These are phyloP conservation scores for Pangasianodon hypophthalmus DNA, from an alignment of 2,113 vertebrate genomes.

Conservation along the genomic window DNA sequence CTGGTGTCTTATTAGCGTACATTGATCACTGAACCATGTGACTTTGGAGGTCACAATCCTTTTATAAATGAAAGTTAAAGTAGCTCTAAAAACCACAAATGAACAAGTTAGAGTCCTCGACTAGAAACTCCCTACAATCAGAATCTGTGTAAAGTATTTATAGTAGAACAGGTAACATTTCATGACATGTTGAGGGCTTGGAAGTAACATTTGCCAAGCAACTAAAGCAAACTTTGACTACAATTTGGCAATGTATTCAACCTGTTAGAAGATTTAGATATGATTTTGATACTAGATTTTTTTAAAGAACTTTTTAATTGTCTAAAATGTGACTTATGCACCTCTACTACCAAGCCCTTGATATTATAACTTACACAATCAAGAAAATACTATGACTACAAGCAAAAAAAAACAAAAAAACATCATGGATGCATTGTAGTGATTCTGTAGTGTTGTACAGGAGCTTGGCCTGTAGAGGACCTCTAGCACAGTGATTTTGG, in stretches of 20 bases:
- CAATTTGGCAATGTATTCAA: neutral
- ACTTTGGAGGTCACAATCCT: neutral
- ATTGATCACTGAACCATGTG: neutral
- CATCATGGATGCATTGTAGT: neutral
- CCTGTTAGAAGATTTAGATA: neutral
- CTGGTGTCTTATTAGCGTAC: neutral
- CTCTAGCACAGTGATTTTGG: conserved; percentile 73
- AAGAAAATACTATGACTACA: neutral
- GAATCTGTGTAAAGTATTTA: neutral
- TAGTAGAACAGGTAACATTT: neutral
- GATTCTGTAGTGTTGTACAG: neutral
- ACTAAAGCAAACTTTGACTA: neutral
- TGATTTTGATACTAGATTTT: neutral
- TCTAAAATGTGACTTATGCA: neutral
- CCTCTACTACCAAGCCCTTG: neutral
- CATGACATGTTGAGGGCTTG: neutral
- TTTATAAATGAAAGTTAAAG: neutral
- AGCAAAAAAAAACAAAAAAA: neutral
- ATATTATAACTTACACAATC: neutral
- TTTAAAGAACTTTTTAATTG: neutral
- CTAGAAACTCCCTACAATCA: neutral
- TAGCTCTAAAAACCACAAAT: neutral
- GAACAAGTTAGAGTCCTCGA: neutral
- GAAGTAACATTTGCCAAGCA: neutral
- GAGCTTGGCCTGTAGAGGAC: neutral